These are phyloP conservation scores for Sebastes hopkinsi DNA, from an alignment of 2,797 vertebrate species.

Conservation along the genomic window DNA sequence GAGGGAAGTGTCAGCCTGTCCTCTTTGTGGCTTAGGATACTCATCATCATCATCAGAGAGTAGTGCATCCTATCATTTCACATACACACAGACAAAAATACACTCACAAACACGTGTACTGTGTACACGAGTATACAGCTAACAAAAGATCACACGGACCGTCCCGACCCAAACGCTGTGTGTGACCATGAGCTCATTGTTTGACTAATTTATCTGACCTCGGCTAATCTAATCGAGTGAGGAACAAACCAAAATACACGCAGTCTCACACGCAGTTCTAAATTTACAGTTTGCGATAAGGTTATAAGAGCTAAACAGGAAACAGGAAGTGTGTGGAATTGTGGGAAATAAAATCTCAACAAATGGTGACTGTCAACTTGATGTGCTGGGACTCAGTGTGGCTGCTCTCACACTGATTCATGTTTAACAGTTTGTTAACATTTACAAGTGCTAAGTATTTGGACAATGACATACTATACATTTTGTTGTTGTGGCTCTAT, in stretches of 20 bases:
- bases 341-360: constrained; percentile 31
- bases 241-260: constrained; percentile 27
- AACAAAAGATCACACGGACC: not conserved
- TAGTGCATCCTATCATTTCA: constrained; percentile 56
- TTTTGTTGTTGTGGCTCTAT: not conserved
- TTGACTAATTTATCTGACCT: constrained; percentile 29
- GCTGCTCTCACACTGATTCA: not conserved
- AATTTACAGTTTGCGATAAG: constrained; percentile 59
- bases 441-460: not conserved
- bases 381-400: not conserved
- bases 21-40: constrained; percentile 52
- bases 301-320: constrained; percentile 54
- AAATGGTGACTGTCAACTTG: constrained; percentile 10
- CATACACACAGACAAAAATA: constrained; percentile 5
- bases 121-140: not conserved
- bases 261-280: constrained; percentile 10
- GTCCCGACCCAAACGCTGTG: not conserved
- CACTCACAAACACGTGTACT: not conserved
- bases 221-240: constrained; percentile 47
- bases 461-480: not conserved
- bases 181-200: constrained; percentile 17
- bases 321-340: constrained; percentile 63
- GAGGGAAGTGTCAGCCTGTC: constrained; percentile 60
- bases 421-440: not conserved
- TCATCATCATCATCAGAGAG: constrained; percentile 49